These are phyloP conservation scores for Arenicola marina DNA, from an alignment of 2,888 invertebrate genomes.

Conservation along the genomic window DNA sequence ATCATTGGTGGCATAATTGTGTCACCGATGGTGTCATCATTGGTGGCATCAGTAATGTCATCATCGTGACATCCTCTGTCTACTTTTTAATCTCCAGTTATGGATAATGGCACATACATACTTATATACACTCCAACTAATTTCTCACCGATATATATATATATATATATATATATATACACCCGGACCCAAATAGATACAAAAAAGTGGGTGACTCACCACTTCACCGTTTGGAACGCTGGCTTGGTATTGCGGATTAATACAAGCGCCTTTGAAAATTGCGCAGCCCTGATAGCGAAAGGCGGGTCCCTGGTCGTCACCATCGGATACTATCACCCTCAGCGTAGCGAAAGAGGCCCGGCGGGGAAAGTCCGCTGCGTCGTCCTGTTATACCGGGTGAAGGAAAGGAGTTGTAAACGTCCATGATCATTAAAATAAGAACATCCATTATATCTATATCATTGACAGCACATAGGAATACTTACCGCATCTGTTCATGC, in stretches of 20 bases:
- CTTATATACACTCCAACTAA: too few species aligned
- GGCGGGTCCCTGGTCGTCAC: slow-evolving; percentile 88
- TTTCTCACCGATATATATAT: neutral
- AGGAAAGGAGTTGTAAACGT: neutral
- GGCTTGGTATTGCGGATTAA: slow-evolving; percentile 84
- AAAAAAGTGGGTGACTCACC: neutral
- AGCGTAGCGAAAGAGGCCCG: slow-evolving; percentile 69
- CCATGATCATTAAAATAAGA: neutral
- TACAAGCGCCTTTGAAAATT: slow-evolving; percentile 79
- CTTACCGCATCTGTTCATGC: too few species aligned
- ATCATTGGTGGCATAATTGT: too few species aligned
- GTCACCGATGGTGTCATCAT: too few species aligned
- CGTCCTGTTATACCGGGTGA: neutral
- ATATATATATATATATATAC: neutral
- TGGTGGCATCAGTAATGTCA: too few species aligned
- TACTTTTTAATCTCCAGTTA: too few species aligned
- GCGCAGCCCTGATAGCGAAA: slow-evolving; percentile 88
- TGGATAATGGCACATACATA: too few species aligned
- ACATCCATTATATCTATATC: neutral
- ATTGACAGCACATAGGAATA: too few species aligned
- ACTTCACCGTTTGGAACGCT: slow-evolving; percentile 65
- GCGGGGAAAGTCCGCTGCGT: neutral
- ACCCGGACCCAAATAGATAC: neutral
- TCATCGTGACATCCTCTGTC: too few species aligned
- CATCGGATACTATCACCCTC: slow-evolving; percentile 82